A percentile compares a stretch with the other conserved stretches of the same genome.
phyloP scores from a whole-genome alignment of 1,140 invertebrate genomes.

The Wasmannia auropunctata region DNA sequence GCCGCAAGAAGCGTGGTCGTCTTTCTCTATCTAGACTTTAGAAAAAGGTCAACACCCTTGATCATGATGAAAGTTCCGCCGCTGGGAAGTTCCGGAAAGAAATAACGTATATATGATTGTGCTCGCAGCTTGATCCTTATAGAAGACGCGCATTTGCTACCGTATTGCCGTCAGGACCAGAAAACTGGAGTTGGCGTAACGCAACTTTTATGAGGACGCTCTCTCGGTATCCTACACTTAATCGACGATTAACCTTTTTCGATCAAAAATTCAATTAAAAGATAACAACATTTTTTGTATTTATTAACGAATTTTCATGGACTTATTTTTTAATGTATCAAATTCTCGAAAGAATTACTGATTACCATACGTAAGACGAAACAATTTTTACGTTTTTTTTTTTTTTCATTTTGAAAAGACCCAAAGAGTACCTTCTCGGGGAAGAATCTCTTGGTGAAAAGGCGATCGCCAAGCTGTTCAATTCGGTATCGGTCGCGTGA shows the following conservation, averaged over 20 bases:
- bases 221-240: background rate
- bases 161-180: background rate
- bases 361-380: background rate
- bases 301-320: background rate
- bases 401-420: background rate
- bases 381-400: background rate
- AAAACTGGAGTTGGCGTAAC: background rate
- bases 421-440: too few relatives aligned
- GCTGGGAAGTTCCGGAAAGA: constrained; percentile 42
- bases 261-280: background rate
- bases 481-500: background rate
- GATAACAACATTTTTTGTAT: background rate
- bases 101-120: constrained; percentile 51
- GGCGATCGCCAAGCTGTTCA: background rate
- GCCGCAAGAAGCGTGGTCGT: constrained; percentile 33
- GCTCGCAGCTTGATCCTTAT: constrained; percentile 12
- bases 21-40: constrained; percentile 38
- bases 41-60: constrained; percentile 51
- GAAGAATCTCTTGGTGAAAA: too few relatives aligned
- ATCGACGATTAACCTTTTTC: background rate
- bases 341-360: background rate
- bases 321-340: background rate
- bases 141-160: background rate
- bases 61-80: constrained; percentile 51
- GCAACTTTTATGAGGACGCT: background rate